Evolutionary conservation across 2,888 invertebrate species (phyloP), one percentile per base, ranked within the genome.

Genomic region (Lampropteryx suffumata): DNA sequence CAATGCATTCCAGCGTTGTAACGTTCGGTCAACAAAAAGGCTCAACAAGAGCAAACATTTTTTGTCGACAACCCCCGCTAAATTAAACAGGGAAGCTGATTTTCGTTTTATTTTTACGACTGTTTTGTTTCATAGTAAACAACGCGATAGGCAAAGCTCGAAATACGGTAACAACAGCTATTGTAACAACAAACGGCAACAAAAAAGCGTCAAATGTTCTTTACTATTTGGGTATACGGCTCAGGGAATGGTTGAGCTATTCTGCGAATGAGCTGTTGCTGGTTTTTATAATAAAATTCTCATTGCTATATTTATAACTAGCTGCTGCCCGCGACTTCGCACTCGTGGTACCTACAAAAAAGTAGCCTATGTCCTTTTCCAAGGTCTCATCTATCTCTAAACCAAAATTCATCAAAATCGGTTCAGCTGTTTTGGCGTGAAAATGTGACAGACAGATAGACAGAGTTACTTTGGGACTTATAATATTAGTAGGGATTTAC

Each of bases 11-110:
- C 83, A 67, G 67, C 71, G 76, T 76, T 78, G 84, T 83, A 79
- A 80, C 78, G 80, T 82, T 75, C 71, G 79, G 77, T 74, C 80
- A 80, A 82, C 84, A 86, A 87, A 88, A 87, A 84, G 75, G 73
- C 73, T 75, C 74, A 78, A 74, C 80, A 68, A 73, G 74, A 74
- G 71, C 79, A 73, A 75, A 73, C 78, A 77, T 79, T 88, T 87
- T 86, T 88, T 87, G 85, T 79, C 75, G 73, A 80, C 82, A 78
- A 71, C 79, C 80, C 79, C 76, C 79, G 85, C 85, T 83, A 89
- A 89, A 88, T 89, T 87, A 87, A 87, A 88, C 85, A 84, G 78
- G 79, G 79, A 74, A 79, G 82, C 79, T 76, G 79, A 83, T 83
- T 84, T 84, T 81, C 74, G 81, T 82, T 80, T 73, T 71, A 70